Conservation (phyloP, 1,140 invertebrate species). For the Thaumetopoea pityocampa region DNA sequence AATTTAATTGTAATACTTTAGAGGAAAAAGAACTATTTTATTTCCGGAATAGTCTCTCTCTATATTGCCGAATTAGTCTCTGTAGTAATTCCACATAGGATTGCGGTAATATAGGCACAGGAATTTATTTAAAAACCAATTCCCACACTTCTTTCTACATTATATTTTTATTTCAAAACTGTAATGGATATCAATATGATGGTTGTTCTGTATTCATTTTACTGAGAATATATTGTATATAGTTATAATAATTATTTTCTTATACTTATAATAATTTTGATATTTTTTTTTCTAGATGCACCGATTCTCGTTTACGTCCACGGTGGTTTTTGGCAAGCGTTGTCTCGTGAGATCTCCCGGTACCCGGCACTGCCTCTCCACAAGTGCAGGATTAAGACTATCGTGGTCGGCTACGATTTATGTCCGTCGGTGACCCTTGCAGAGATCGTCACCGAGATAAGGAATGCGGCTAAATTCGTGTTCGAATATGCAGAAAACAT, state of each 20-base stretch:
- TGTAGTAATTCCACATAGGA: too few relatives aligned
- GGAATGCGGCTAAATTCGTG: constrained; percentile 76
- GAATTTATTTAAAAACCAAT: too few relatives aligned
- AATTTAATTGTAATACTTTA: neutral
- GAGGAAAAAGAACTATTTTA: neutral
- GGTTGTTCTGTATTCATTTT: too few relatives aligned
- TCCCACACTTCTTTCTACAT: too few relatives aligned
- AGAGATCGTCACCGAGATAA: constrained; percentile 80
- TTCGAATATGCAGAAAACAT: constrained; percentile 76
- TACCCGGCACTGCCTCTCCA: constrained; percentile 80
- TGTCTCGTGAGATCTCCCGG: constrained; percentile 79
- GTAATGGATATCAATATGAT: too few relatives aligned
- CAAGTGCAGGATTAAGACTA: constrained; percentile 79
- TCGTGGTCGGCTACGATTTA: constrained; percentile 85
- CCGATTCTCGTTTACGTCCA: constrained; percentile 88
- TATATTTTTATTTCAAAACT: too few relatives aligned
- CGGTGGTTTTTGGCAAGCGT: constrained; percentile 89
- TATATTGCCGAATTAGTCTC: too few relatives aligned
- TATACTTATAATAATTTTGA: too few relatives aligned
- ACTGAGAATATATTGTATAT: too few relatives aligned
- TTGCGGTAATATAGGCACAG: too few relatives aligned
- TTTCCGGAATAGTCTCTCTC: too few relatives aligned
- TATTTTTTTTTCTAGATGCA: constrained; percentile 75
- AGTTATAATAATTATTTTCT: too few relatives aligned
- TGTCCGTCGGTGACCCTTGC: constrained; percentile 81